Conservation (phyloP, 2,888 invertebrate species). For the Acrocyrtus sp. region DNA sequence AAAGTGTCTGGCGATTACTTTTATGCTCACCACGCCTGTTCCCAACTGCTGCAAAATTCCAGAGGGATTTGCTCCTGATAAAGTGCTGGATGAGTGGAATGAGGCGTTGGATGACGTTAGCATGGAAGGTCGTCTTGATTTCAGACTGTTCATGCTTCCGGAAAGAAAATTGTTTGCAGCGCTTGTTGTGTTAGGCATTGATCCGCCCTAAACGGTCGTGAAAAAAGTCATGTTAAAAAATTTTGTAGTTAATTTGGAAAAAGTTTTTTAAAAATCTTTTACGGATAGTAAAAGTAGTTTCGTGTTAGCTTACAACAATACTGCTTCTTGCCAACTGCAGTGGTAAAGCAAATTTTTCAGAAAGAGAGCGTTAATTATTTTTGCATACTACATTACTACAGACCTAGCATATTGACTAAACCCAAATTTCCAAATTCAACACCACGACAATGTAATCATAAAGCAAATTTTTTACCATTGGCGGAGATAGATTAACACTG, state of each 20-base stretch:
- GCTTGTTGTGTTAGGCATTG: constrained; percentile 86
- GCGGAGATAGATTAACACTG: constrained; percentile 79
- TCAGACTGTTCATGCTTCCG: constrained; percentile 80
- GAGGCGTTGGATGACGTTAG: constrained; percentile 64
- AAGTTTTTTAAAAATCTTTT: too few species aligned
- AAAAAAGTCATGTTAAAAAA: too few species aligned
- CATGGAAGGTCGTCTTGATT: constrained; percentile 69
- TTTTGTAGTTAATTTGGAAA: too few species aligned
- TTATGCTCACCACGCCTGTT: constrained; percentile 94
- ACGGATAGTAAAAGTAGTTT: too few species aligned
- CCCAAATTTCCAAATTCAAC: too few species aligned
- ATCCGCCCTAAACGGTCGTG: constrained; percentile 78
- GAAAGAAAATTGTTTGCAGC: constrained; percentile 87
- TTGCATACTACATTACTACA: too few species aligned
- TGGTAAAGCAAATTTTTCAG: too few species aligned
- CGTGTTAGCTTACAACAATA: constrained; percentile 46
- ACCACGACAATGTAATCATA: too few species aligned
- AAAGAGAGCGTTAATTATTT: too few species aligned
- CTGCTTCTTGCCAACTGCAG: constrained; percentile 42
- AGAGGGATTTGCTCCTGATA: constrained; percentile 68
- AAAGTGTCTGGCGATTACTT: too few species aligned
- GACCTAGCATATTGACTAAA: too few species aligned
- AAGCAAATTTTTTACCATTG: too few species aligned
- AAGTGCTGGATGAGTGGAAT: constrained; percentile 68
- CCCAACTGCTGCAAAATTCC: constrained; percentile 88